Evolutionary conservation across 2,113 vertebrate genomes (phyloP).

Genomic region (Myxocyprinus asiaticus): DNA sequence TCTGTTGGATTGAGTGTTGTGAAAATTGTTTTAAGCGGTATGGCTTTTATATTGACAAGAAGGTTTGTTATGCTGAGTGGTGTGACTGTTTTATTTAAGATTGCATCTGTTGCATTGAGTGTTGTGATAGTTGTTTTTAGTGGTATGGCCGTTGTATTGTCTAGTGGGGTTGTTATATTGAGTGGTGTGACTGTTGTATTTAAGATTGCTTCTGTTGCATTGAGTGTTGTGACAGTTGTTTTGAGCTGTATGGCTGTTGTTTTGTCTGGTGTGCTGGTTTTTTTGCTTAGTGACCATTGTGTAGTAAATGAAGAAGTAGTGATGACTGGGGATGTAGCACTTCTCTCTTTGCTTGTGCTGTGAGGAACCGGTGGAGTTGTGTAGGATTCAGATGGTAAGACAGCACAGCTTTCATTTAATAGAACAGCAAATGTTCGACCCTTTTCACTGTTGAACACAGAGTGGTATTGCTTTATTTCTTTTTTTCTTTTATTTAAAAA

Average conservation of each 20-base stretch:
- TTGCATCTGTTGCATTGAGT: conserved; percentile 3
- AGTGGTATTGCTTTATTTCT: background rate
- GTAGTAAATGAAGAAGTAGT: background rate
- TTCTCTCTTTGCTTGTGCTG: background rate
- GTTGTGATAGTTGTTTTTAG: background rate
- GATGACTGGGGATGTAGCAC: background rate
- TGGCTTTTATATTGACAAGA: background rate
- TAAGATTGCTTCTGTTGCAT: background rate
- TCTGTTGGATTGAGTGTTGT: too few relatives aligned
- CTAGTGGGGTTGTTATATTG: background rate
- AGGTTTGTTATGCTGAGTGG: too few relatives aligned
- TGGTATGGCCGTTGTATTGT: background rate
- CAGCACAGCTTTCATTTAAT: conserved; percentile 57
- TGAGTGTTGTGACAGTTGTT: background rate
- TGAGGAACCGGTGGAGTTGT: background rate
- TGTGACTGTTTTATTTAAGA: too few relatives aligned
- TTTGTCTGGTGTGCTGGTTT: background rate
- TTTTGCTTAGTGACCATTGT: background rate
- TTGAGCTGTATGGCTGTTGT: background rate
- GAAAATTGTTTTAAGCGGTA: too few relatives aligned
- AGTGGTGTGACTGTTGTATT: background rate
- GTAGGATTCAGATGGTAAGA: background rate
- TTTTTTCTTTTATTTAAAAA: too few relatives aligned
- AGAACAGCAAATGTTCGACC: conserved; percentile 60
- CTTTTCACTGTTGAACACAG: conserved; percentile 47